These are phyloP conservation scores for Cinclus mexicanus DNA, from an alignment of 2,113 vertebrate species.

Conservation along the genomic window DNA sequence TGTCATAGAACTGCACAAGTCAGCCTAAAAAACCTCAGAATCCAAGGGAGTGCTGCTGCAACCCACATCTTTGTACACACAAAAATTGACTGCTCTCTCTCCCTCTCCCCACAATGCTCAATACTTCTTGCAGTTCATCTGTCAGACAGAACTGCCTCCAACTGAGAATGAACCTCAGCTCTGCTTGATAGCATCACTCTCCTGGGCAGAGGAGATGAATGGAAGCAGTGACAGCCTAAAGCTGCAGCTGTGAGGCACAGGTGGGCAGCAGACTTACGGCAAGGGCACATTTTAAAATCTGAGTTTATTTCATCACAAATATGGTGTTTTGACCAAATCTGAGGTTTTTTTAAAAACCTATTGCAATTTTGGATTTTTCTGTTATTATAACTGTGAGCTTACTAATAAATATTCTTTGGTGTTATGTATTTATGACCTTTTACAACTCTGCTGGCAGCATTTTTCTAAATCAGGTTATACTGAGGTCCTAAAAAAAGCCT, in stretches of 20 bases:
- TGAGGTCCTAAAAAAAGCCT: not conserved
- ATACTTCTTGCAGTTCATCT: not conserved
- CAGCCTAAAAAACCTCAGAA: not conserved
- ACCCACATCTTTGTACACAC: not conserved
- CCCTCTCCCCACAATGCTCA: accelerated
- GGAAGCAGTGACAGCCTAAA: not conserved
- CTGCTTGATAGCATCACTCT: not conserved
- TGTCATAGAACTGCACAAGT: not conserved
- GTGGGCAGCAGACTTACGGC: not conserved
- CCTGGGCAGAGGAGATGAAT: not conserved
- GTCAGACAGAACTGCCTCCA: not conserved
- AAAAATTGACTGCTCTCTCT: not conserved
- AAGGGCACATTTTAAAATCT: not conserved
- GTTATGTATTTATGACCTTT: not conserved
- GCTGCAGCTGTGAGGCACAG: not conserved
- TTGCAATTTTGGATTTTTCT: not conserved
- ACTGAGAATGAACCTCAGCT: not conserved
- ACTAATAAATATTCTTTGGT: not conserved
- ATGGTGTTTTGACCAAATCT: not conserved
- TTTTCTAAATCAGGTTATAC: not conserved
- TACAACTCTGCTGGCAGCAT: not conserved
- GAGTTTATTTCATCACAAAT: not conserved
- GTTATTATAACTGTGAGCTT: not conserved
- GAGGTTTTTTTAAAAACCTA: not conserved
- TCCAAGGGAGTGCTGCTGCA: not conserved